phyloP scores from a whole-genome alignment of 2,888 invertebrate genomes.

The Eudasyphora cyanicolor region DNA sequence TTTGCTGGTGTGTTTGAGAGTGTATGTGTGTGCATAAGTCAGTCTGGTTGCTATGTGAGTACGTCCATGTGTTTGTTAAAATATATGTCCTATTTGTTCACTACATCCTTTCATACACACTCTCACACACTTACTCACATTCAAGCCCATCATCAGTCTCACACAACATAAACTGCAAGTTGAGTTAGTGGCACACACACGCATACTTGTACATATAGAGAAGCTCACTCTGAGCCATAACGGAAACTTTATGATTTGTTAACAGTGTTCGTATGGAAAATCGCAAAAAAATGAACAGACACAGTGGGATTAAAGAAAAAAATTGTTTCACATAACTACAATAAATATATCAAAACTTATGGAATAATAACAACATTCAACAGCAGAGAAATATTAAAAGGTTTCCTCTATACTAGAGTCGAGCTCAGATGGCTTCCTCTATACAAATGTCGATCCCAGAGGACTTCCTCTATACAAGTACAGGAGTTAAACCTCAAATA shows the following conservation, averaged over 20 bases:
- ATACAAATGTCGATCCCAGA: too few relatives aligned
- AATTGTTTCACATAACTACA: too few relatives aligned
- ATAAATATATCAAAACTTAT: too few relatives aligned
- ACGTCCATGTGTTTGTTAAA: background rate
- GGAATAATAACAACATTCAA: too few relatives aligned
- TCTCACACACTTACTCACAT: background rate
- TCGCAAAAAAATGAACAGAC: conserved; percentile 2
- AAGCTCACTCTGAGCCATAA: conserved; percentile 8
- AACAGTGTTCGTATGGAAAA: conserved; percentile 43
- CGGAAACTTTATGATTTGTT: conserved; percentile 65
- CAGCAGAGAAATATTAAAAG: background rate
- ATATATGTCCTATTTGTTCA: conserved; percentile 25
- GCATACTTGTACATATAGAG: background rate
- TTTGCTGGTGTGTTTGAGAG: background rate
- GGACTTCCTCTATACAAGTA: too few relatives aligned
- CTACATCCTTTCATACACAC: conserved; percentile 21
- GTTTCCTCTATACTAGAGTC: too few relatives aligned
- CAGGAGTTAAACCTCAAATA: too few relatives aligned
- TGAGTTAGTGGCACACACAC: background rate
- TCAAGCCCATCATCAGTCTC: conserved; percentile 33
- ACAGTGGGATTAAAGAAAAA: too few relatives aligned
- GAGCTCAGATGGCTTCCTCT: too few relatives aligned
- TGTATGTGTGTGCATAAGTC: conserved; percentile 24
- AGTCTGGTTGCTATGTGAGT: background rate
- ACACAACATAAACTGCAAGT: conserved; percentile 24